A percentile compares a stretch with the other conserved stretches of the same genome.
Evolutionary conservation across 2,797 vertebrate genomes (phyloP).

Genomic region (Syngnathus rostellatus): DNA sequence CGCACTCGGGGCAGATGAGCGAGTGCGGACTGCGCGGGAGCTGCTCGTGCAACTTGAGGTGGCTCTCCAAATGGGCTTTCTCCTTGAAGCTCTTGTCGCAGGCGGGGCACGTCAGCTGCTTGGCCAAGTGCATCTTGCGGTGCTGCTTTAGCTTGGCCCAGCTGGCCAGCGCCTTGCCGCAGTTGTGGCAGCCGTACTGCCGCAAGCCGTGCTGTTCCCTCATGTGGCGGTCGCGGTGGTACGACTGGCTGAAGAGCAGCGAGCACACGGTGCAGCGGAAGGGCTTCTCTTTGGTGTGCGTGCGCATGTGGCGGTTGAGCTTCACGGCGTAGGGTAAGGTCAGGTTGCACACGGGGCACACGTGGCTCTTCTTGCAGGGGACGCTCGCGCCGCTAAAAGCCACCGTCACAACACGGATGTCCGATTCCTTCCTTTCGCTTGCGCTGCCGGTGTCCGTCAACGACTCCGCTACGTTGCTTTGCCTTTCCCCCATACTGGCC

Average conservation of each 20-base stretch:
- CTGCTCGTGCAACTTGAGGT: constrained; percentile 46
- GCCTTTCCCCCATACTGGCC: not conserved
- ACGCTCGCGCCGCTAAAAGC: not conserved
- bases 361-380: constrained; percentile 25
- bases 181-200: constrained; percentile 48
- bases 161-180: constrained; percentile 36
- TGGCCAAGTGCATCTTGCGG: constrained; percentile 36
- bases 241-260: constrained; percentile 54
- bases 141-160: constrained; percentile 52
- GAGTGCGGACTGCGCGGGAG: constrained; percentile 22
- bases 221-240: constrained; percentile 62
- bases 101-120: constrained; percentile 37
- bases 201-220: constrained; percentile 48
- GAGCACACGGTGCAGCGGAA: constrained; percentile 52
- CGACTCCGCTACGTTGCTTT: not conserved
- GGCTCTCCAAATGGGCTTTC: constrained; percentile 30
- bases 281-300: constrained; percentile 61
- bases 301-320: constrained; percentile 61
- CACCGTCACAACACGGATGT: not conserved
- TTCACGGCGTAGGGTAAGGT: constrained; percentile 52
- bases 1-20: constrained; percentile 50
- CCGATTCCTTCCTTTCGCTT: not conserved
- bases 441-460: not conserved
- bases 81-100: constrained; percentile 53
- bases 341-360: constrained; percentile 50